These are phyloP conservation scores for Mythimna lalbum DNA, from an alignment of 2,888 invertebrate species.

Conservation along the genomic window DNA sequence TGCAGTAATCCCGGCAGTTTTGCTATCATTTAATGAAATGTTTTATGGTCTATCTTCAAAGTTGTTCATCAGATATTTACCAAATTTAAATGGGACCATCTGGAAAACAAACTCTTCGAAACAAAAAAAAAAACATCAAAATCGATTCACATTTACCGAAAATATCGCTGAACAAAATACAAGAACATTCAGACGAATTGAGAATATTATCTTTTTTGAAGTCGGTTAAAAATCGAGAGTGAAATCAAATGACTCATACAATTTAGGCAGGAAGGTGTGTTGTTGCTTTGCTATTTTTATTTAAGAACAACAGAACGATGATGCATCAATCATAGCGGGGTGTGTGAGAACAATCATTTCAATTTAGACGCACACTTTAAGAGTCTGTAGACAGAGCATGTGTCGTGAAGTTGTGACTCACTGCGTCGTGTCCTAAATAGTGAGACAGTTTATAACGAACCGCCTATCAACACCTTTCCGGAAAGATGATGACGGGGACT, in stretches of 20 bases:
- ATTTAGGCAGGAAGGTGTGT: slow-evolving; percentile 29
- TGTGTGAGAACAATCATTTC: slow-evolving; percentile 53
- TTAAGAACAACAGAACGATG: slow-evolving; percentile 35
- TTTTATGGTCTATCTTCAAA: too few relatives aligned
- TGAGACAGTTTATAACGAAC: slow-evolving; percentile 48
- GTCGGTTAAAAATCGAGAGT: neutral
- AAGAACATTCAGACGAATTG: neutral
- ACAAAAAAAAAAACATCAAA: neutral
- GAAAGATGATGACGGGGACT: slow-evolving; percentile 34
- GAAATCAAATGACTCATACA: slow-evolving; percentile 12
- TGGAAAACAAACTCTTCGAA: too few relatives aligned
- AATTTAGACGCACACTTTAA: slow-evolving; percentile 51
- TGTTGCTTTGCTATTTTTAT: slow-evolving; percentile 21
- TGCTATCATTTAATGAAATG: too few relatives aligned
- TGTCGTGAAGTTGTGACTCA: slow-evolving; percentile 60
- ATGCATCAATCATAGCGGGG: slow-evolving; percentile 47
- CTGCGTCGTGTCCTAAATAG: slow-evolving; percentile 49
- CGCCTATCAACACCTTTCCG: slow-evolving; percentile 36
- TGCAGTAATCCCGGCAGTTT: too few relatives aligned
- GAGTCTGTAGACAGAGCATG: slow-evolving; percentile 27
- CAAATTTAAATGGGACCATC: too few relatives aligned
- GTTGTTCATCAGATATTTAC: too few relatives aligned
- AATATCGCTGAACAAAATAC: neutral
- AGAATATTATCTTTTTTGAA: neutral
- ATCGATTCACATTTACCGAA: neutral